Evolutionary conservation across 2,113 vertebrate species (phyloP).

Genomic region (Lagopus leucura): DNA sequence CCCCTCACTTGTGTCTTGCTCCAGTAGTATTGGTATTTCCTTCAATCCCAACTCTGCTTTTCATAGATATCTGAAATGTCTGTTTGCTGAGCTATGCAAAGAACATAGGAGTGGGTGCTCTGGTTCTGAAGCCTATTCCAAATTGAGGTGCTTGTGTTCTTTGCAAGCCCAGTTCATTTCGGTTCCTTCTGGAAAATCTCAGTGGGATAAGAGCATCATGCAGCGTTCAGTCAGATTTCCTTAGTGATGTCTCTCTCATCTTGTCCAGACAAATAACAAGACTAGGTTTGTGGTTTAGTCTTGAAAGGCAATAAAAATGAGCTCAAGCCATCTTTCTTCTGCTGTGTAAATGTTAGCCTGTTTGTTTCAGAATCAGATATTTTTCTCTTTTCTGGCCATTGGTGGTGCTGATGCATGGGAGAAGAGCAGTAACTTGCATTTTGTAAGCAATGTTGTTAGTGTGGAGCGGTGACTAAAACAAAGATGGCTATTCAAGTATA

Average conservation of each 20-base stretch:
- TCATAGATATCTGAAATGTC: neutral
- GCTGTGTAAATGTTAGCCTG: neutral
- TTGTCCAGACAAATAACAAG: constrained; percentile 56
- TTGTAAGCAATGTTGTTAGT: constrained; percentile 31
- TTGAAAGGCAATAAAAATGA: constrained; percentile 59
- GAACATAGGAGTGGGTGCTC: rapidly evolving
- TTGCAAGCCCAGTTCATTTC: neutral
- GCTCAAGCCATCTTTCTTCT: constrained; percentile 58
- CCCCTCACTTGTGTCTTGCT: neutral
- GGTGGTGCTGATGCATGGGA: constrained; percentile 69
- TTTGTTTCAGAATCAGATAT: constrained; percentile 6
- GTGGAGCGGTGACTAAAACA: constrained; percentile 55
- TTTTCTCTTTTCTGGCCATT: constrained; percentile 60
- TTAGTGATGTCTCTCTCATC: neutral
- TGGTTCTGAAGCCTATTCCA: neutral
- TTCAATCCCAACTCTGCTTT: neutral
- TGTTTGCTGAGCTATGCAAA: rapidly evolving
- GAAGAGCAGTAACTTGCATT: constrained; percentile 24
- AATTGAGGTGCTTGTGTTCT: constrained; percentile 9
- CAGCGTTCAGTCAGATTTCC: constrained; percentile 15
- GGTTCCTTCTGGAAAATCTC: constrained; percentile 45
- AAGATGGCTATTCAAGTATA: constrained; percentile 62
- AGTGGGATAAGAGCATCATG: neutral
- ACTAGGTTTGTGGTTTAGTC: constrained; percentile 47
- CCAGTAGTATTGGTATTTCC: neutral